These are phyloP conservation scores for Galaxias olidus DNA, from an alignment of 2,797 vertebrate species.

Conservation along the genomic window DNA sequence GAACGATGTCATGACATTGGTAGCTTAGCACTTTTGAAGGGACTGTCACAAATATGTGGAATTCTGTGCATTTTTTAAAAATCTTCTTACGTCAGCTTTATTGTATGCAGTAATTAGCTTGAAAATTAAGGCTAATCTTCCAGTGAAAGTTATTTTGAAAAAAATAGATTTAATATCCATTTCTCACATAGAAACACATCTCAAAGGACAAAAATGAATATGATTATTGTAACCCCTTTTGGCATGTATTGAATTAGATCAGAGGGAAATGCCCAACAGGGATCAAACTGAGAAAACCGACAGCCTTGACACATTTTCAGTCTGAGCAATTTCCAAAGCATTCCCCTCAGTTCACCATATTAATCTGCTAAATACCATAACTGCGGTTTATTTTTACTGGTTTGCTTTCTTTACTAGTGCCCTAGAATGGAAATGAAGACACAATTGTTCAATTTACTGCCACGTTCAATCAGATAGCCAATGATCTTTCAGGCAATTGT, in stretches of 20 bases:
- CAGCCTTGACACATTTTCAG: constrained; percentile 67
- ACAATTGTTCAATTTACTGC: constrained; percentile 50
- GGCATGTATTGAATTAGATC: constrained; percentile 73
- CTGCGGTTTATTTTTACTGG: constrained; percentile 36
- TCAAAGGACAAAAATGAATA: constrained; percentile 61
- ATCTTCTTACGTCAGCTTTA: constrained; percentile 41
- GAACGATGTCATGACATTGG: constrained; percentile 45
- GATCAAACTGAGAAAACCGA: constrained; percentile 65
- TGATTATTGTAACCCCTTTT: constrained; percentile 70
- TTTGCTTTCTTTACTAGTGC: constrained; percentile 45
- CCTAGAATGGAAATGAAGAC: constrained; percentile 49
- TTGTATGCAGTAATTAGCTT: constrained; percentile 47
- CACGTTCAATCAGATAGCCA: constrained; percentile 45
- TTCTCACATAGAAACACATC: constrained; percentile 64
- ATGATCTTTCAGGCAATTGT: constrained; percentile 47
- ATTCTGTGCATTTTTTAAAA: constrained; percentile 45
- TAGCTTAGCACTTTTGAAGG: constrained; percentile 50
- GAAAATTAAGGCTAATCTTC: constrained; percentile 40
- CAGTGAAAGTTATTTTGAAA: constrained; percentile 47
- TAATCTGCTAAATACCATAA: constrained; percentile 67
- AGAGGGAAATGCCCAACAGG: constrained; percentile 68
- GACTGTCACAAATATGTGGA: constrained; percentile 53
- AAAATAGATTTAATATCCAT: constrained; percentile 59
- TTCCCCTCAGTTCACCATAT: constrained; percentile 55
- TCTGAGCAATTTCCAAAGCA: constrained; percentile 64